Evolutionary conservation across 2,888 invertebrate genomes (phyloP).

Genomic region (Elmis aenea): DNA sequence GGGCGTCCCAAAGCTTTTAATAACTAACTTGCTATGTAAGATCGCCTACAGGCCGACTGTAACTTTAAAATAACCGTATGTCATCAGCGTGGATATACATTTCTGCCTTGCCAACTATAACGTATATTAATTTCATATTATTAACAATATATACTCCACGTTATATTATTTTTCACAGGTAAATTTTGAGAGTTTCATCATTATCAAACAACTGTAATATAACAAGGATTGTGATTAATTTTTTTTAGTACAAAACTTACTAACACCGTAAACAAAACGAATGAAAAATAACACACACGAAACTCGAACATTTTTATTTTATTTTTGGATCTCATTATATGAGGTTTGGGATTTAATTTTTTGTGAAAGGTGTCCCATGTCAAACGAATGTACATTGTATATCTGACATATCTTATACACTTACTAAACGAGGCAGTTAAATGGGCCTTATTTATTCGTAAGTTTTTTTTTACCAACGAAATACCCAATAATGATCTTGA

Average conservation of each 20-base stretch:
- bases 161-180: too few relatives aligned
- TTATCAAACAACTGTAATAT: too few relatives aligned
- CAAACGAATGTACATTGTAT: slow-evolving; percentile 12
- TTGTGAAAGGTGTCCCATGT: slow-evolving; percentile 12
- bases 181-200: too few relatives aligned
- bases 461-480: too few relatives aligned
- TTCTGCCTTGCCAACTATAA: slow-evolving; percentile 2
- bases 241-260: too few relatives aligned
- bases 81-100: slow-evolving; percentile 31
- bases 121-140: background rate
- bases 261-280: too few relatives aligned
- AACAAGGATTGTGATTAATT: too few relatives aligned
- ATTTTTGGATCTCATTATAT: slow-evolving; percentile 11
- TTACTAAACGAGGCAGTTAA: slow-evolving; percentile 12
- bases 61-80: slow-evolving; percentile 40
- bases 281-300: too few relatives aligned
- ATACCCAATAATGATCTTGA: too few relatives aligned
- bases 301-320: slow-evolving; percentile 11
- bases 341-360: slow-evolving; percentile 10
- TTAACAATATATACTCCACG: background rate
- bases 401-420: slow-evolving; percentile 10
- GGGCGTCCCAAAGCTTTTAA: slow-evolving; percentile 44
- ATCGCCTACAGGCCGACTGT: slow-evolving; percentile 39
- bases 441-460: slow-evolving; percentile 10
- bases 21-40: slow-evolving; percentile 40